Evolutionary conservation across 2,113 vertebrate genomes (phyloP).

Genomic region (Thunnus thynnus): DNA sequence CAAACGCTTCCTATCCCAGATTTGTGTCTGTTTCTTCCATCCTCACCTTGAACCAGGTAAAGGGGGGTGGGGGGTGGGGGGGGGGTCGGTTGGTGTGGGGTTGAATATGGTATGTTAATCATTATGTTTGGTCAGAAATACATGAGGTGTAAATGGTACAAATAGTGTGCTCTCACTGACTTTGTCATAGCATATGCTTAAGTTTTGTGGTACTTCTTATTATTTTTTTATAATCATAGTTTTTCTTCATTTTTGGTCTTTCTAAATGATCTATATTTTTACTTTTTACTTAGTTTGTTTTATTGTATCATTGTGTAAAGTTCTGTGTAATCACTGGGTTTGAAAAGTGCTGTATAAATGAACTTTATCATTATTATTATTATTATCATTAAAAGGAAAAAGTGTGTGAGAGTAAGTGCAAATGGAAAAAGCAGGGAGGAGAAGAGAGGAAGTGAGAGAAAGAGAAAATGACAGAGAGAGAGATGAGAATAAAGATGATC

Average conservation of each 20-base stretch:
- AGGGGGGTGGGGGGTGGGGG: too few relatives aligned
- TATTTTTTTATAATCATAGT: neutral
- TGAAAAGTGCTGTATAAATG: neutral
- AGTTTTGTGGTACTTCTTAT: too few relatives aligned
- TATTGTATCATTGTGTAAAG: neutral
- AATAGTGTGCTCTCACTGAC: too few relatives aligned
- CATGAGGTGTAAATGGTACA: too few relatives aligned
- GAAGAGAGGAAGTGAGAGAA: neutral
- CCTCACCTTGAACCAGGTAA: too few relatives aligned
- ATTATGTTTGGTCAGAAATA: too few relatives aligned
- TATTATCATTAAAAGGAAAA: neutral
- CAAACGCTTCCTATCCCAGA: too few relatives aligned
- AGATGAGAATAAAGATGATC: slow-evolving; percentile 50
- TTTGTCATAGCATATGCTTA: too few relatives aligned
- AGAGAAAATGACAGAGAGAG: neutral
- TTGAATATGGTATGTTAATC: too few relatives aligned
- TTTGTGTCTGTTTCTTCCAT: too few relatives aligned
- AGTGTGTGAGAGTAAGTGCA: neutral
- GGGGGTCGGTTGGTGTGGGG: too few relatives aligned
- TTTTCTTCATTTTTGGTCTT: neutral
- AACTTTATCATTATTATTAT: too few relatives aligned
- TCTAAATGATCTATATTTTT: neutral
- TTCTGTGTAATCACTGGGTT: neutral
- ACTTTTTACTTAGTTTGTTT: neutral
- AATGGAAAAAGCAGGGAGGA: neutral